Evolutionary conservation across 2,113 vertebrate species (phyloP), one percentile per base, ranked within the genome.

Genomic region (Dicaeum eximium): DNA sequence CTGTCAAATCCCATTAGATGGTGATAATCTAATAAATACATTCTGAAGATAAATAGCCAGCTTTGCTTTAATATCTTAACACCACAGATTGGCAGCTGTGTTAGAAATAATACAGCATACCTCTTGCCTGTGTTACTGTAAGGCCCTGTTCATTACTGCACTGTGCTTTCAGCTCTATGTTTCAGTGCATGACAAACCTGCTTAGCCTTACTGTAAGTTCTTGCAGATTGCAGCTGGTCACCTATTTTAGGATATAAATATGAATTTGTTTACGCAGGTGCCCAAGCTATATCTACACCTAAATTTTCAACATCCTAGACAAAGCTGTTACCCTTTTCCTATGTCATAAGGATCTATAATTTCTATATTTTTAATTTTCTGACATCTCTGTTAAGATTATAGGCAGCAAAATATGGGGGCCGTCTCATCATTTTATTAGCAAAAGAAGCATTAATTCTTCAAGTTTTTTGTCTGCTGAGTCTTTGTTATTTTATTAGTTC

Each of bases 11-110:
- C 92, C 83, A 75, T 95, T 95, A 96, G 86, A 50, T 45, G 44
- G 90, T 92, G 88, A 86, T 95, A 88, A 86, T 97, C 77, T 91
- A 92, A 77, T 84, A 95, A 97, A 92, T 96, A 90, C n/a, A 33
- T 94, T 95, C 65, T 97, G 86, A 95, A 95, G 94, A 97, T 96
- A 97, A 97, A 90, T 93, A 91, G 91, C 92, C 95, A 97, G 70
- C 86, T 94, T 96, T 97, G 95, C 95, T 97, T 94, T 96, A 95
- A 81, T 92, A 70, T 65, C 23, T 81, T 81, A 90, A 91, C 92
- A 67, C 74, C 90, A 88, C 91, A 95, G 81, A 91, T 45, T 5
- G 14, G 80, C 83, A 95, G 86, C 80, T 75, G 95, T 94, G 88
- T 96, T 95, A 70, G 79, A 92, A 96, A 80, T 90, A 51, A 82